These are phyloP conservation scores for Miltochrista miniata DNA, from an alignment of 2,888 invertebrate species.

Conservation along the genomic window DNA sequence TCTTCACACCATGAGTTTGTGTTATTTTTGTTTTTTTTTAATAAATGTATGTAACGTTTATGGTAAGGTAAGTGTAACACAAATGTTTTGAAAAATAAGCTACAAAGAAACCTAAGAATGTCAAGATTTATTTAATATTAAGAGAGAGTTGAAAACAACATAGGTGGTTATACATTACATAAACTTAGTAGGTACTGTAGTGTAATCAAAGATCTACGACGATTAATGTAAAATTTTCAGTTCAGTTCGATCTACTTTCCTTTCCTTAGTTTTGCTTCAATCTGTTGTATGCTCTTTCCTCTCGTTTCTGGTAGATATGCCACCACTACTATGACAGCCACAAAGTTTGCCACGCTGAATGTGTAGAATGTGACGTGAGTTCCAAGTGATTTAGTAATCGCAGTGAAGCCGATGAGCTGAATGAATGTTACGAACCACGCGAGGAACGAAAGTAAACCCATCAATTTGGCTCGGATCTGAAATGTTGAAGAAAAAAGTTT, in stretches of 20 bases:
- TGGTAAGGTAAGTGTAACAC: no score
- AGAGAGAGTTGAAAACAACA: no score
- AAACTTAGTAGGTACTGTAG: no score
- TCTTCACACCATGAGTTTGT: no score
- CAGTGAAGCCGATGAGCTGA: slow-evolving; percentile 42
- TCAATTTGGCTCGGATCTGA: slow-evolving; percentile 57
- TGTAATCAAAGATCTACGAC: no score
- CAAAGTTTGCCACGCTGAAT: slow-evolving; percentile 54
- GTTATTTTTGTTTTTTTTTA: no score
- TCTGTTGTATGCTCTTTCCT: slow-evolving; percentile 60
- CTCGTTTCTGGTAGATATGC: slow-evolving; percentile 68
- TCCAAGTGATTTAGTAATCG: slow-evolving; percentile 47
- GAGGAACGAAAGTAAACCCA: slow-evolving; percentile 45
- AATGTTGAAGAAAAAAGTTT: neutral
- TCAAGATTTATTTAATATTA: no score
- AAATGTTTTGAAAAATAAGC: no score
- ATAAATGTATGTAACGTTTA: no score
- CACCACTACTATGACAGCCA: slow-evolving; percentile 49
- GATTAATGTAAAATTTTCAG: no score
- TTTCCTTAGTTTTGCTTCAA: slow-evolving; percentile 40
- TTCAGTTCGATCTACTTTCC: neutral
- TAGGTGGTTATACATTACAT: no score
- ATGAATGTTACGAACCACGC: slow-evolving; percentile 48
- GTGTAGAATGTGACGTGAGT: slow-evolving; percentile 56
- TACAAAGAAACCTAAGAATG: no score